Percentiles rank a stretch among this genome's conserved stretches.
phyloP scores from a whole-genome alignment of 92 coral and sea anemone genomes.

The Umimayanthus chanpuru region DNA sequence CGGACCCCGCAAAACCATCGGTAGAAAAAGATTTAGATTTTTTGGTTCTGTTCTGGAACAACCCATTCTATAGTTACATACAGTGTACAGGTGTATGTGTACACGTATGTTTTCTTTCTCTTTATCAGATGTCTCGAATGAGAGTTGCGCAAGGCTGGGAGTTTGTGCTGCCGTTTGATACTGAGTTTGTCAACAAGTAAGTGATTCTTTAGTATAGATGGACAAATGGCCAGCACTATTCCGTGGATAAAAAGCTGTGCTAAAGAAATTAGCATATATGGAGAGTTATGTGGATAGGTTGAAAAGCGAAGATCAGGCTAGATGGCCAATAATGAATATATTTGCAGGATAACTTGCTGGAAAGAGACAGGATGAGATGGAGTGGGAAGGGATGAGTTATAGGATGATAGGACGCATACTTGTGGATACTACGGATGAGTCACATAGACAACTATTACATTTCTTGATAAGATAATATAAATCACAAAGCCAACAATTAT shows the following conservation, averaged over 20 bases:
- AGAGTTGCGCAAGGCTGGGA: constrained; percentile 96
- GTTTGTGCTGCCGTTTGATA: constrained; percentile 83
- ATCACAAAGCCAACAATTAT: too few relatives aligned
- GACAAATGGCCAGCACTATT: too few relatives aligned
- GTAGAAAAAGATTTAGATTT: too few relatives aligned
- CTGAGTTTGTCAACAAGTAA: constrained; percentile 91
- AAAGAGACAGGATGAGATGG: neutral
- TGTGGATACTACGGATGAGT: too few relatives aligned
- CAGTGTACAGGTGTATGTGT: too few relatives aligned
- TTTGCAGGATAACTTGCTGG: neutral
- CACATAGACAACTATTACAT: too few relatives aligned
- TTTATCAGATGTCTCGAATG: constrained; percentile 81
- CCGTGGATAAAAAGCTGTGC: neutral
- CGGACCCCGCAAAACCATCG: too few relatives aligned
- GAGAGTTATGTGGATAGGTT: neutral
- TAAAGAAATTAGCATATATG: neutral
- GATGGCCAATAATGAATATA: too few relatives aligned
- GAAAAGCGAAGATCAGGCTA: too few relatives aligned
- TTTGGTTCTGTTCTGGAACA: neutral
- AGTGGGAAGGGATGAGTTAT: too few relatives aligned
- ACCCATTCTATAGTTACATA: neutral
- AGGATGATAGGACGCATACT: too few relatives aligned
- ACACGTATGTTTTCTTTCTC: neutral
- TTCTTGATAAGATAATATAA: too few relatives aligned
- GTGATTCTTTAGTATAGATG: neutral